These are phyloP conservation scores for Xiphorhynchus elegans DNA, from an alignment of 2,113 vertebrate species.

Conservation along the genomic window DNA sequence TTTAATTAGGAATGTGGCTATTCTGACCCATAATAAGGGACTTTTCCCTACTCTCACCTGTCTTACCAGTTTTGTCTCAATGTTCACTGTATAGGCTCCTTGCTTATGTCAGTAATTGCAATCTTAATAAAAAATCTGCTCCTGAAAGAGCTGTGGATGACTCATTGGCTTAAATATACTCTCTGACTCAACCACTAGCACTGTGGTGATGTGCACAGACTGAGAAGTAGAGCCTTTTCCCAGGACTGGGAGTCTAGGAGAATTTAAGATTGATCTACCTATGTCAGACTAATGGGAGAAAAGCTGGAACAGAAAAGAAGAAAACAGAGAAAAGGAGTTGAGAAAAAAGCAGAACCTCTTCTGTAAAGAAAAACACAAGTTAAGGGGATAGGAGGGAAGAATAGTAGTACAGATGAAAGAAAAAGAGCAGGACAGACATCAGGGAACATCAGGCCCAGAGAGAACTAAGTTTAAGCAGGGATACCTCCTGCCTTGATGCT, in stretches of 20 bases:
- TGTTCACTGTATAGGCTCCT: background rate
- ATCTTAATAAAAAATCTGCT: background rate
- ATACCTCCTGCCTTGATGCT: background rate
- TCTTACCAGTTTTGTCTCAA: background rate
- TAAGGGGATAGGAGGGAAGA: background rate
- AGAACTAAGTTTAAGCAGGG: background rate
- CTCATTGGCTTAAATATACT: background rate
- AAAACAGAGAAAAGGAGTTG: background rate
- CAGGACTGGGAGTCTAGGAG: background rate
- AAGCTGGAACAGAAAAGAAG: background rate
- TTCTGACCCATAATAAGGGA: background rate
- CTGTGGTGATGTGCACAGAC: background rate
- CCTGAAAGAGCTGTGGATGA: background rate
- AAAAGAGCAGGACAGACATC: background rate
- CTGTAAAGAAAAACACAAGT: background rate
- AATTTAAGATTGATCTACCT: background rate
- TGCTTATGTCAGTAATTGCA: background rate
- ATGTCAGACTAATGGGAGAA: background rate
- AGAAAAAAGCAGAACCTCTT: background rate
- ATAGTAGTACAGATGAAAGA: background rate
- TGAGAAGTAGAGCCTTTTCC: background rate
- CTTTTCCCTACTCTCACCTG: background rate
- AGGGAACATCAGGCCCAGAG: background rate
- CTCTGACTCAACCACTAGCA: background rate
- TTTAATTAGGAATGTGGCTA: background rate